Evolutionary conservation across 2,797 vertebrate species (phyloP).

Genomic region (Muscicapa comitata): DNA sequence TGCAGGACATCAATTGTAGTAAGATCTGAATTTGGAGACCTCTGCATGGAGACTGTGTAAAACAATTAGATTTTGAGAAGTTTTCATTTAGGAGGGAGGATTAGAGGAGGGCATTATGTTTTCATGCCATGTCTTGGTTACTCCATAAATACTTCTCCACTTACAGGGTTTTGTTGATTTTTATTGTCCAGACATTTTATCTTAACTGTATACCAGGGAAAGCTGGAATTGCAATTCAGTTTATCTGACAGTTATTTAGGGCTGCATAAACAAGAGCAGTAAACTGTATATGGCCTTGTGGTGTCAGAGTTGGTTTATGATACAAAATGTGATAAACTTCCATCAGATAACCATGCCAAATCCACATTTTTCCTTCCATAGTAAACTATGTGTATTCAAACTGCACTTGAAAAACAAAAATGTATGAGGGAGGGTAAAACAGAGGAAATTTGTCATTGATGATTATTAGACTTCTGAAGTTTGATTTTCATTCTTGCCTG

Average conservation of each 20-base stretch:
- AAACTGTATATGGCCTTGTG: background rate
- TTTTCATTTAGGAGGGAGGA: background rate
- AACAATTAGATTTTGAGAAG: background rate
- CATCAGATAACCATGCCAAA: background rate
- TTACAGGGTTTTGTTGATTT: background rate
- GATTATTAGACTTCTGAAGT: background rate
- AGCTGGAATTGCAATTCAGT: background rate
- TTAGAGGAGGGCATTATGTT: background rate
- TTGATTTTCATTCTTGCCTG: background rate
- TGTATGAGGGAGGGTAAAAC: background rate
- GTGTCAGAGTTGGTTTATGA: background rate
- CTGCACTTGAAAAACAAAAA: background rate
- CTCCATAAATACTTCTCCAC: background rate
- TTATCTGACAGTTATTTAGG: background rate
- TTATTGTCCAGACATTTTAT: background rate
- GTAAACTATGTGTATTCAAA: background rate
- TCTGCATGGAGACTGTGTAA: background rate
- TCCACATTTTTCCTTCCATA: background rate
- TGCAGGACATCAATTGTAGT: background rate
- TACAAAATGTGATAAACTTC: background rate
- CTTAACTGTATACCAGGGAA: background rate
- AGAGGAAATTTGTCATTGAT: background rate
- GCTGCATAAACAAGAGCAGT: background rate
- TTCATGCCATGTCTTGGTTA: background rate
- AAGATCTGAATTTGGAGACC: background rate